A percentile compares a stretch with the other conserved stretches of the same genome.
Conservation (phyloP, 2,113 vertebrate species). For the Scartelaos histophorus region DNA sequence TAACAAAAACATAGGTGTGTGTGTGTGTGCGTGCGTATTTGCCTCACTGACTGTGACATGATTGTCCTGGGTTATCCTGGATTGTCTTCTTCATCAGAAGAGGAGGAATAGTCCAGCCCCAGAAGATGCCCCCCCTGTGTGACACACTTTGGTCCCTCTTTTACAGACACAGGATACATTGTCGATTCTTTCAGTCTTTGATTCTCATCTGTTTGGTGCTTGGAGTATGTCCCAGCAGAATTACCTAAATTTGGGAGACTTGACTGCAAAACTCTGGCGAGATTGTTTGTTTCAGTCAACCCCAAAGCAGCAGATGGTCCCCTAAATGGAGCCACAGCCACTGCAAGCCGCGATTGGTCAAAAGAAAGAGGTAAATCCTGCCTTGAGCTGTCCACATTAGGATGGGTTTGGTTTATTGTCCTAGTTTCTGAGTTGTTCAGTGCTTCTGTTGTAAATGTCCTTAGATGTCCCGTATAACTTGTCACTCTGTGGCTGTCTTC, state of each 20-base stretch:
- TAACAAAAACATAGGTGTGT: no score
- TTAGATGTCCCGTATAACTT: constrained; percentile 7
- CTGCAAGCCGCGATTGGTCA: constrained; percentile 61
- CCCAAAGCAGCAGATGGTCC: constrained; percentile 24
- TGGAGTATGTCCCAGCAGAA: constrained; percentile 15
- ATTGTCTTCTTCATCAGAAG: constrained; percentile 80
- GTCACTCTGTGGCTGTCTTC: constrained; percentile 8
- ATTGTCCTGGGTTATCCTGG: constrained; percentile 20
- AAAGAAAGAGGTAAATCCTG: constrained; percentile 79
- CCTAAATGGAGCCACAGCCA: constrained; percentile 67
- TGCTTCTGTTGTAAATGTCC: constrained; percentile 4
- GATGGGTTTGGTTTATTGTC: background rate
- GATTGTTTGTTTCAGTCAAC: constrained; percentile 41
- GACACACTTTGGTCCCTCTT: background rate
- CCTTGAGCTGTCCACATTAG: background rate
- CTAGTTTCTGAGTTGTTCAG: background rate
- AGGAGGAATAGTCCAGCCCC: constrained; percentile 77
- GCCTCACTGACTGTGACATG: background rate
- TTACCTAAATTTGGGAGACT: constrained; percentile 73
- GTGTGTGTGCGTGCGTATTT: background rate
- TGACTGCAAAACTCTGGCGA: constrained; percentile 64
- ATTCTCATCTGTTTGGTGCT: background rate
- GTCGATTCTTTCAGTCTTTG: background rate
- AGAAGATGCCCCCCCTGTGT: constrained; percentile 51
- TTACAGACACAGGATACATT: background rate